These are phyloP conservation scores for Allolobophora icterica DNA, from an alignment of 2,888 invertebrate species.

Conservation along the genomic window DNA sequence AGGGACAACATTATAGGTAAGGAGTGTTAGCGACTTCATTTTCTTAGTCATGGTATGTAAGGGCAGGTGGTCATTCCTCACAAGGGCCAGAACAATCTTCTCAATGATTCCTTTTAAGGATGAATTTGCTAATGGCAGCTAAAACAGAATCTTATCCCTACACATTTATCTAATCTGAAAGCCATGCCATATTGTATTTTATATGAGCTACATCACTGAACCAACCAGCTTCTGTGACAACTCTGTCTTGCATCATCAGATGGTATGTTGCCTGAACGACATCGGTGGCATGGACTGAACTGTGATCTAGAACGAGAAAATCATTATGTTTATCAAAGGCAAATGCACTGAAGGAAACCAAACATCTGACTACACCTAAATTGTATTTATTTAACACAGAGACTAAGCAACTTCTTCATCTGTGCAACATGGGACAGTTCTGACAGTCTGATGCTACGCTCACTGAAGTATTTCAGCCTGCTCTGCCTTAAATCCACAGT, in stretches of 20 bases:
- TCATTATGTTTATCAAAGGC: background rate
- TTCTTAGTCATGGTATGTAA: no score
- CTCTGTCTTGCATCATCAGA: conserved; percentile 71
- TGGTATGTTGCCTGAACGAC: conserved; percentile 72
- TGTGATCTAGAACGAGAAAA: conserved; percentile 69
- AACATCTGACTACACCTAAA: no score
- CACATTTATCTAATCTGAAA: background rate
- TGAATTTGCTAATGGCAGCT: background rate
- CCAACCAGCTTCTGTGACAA: conserved; percentile 60
- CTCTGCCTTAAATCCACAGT: no score
- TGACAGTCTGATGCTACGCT: background rate
- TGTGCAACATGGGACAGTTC: no score
- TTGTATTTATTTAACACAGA: no score
- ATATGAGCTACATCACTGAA: background rate
- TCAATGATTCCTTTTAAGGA: background rate
- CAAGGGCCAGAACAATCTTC: no score
- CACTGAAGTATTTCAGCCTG: background rate
- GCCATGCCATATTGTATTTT: background rate
- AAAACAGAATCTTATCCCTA: background rate
- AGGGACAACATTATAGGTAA: no score
- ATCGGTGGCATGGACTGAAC: conserved; percentile 71
- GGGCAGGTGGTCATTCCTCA: no score
- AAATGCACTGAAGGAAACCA: background rate
- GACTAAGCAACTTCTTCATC: no score
- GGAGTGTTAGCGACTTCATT: no score